Conservation (phyloP, 1,140 invertebrate genomes). For the Hyles vespertilio region DNA sequence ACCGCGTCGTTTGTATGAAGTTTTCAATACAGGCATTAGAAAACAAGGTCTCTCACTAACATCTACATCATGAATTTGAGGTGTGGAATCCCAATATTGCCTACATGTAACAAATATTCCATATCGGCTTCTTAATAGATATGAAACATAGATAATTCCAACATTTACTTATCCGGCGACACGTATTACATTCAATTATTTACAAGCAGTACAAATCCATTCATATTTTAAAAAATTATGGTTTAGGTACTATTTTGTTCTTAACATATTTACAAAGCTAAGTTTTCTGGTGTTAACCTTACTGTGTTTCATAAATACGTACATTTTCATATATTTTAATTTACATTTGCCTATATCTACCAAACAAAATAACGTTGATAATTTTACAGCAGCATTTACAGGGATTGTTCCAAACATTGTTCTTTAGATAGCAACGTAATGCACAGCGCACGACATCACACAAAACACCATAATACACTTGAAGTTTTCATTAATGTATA, state of each 20-base stretch:
- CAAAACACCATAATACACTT: conserved; percentile 36
- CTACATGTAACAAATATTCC: too few species aligned
- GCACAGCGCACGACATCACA: conserved; percentile 29
- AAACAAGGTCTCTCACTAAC: background rate
- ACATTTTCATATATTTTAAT: conserved; percentile 62
- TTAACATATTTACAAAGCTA: conserved; percentile 70
- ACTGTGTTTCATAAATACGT: conserved; percentile 73
- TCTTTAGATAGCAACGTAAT: conserved; percentile 24
- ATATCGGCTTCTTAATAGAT: too few species aligned
- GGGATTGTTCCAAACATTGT: conserved; percentile 46
- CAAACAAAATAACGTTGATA: conserved; percentile 52
- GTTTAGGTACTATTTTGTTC: conserved; percentile 42
- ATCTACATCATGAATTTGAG: too few species aligned
- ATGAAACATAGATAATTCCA: conserved; percentile 15
- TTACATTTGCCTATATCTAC: conserved; percentile 69
- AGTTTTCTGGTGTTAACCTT: conserved; percentile 73
- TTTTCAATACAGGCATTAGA: background rate
- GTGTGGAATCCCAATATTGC: too few species aligned
- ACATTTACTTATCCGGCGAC: conserved; percentile 25
- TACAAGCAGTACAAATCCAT: conserved; percentile 60
- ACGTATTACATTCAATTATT: conserved; percentile 48
- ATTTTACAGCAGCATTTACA: conserved; percentile 59
- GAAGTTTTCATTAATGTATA: conserved; percentile 37
- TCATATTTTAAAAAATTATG: conserved; percentile 58
- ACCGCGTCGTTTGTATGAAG: conserved; percentile 6